Conservation (phyloP, 2,888 invertebrate species). For the Callyntrura guangdongensis region DNA sequence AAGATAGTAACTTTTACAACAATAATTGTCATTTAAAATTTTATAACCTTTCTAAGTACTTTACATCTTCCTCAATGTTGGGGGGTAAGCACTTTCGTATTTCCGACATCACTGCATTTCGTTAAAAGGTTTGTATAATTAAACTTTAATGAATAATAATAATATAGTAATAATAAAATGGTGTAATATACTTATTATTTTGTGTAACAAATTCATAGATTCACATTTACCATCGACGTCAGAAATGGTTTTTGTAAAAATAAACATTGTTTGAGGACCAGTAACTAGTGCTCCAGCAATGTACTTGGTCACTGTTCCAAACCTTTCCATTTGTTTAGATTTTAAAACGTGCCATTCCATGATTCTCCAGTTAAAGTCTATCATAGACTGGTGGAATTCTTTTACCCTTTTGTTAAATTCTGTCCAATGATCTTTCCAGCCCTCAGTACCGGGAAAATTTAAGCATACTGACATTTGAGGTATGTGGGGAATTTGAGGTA, state of each 20-base stretch:
- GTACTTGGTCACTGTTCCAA: constrained; percentile 35
- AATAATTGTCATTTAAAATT: no score
- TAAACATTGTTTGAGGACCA: constrained; percentile 49
- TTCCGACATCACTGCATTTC: constrained; percentile 38
- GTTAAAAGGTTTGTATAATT: background rate
- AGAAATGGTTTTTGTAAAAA: constrained; percentile 37
- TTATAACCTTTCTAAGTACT: constrained; percentile 57
- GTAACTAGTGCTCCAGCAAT: constrained; percentile 47
- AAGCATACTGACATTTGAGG: constrained; percentile 57
- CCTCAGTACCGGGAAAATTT: constrained; percentile 62
- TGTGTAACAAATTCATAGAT: background rate
- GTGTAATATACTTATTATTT: background rate
- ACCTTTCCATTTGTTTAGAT: constrained; percentile 61
- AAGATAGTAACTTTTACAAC: no score
- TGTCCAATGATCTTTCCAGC: constrained; percentile 62
- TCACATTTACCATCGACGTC: constrained; percentile 53
- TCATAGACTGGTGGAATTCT: constrained; percentile 72
- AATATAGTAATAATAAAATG: no score
- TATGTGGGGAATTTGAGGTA: constrained; percentile 60
- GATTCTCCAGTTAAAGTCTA: constrained; percentile 66
- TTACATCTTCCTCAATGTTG: constrained; percentile 22
- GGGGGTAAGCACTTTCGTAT: constrained; percentile 51
- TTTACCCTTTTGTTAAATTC: constrained; percentile 59
- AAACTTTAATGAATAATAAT: no score
- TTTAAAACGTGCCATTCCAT: constrained; percentile 67